Base-by-base conservation (phyloP, 2,888 invertebrate genomes). In the Clusia tigrina region DNA sequence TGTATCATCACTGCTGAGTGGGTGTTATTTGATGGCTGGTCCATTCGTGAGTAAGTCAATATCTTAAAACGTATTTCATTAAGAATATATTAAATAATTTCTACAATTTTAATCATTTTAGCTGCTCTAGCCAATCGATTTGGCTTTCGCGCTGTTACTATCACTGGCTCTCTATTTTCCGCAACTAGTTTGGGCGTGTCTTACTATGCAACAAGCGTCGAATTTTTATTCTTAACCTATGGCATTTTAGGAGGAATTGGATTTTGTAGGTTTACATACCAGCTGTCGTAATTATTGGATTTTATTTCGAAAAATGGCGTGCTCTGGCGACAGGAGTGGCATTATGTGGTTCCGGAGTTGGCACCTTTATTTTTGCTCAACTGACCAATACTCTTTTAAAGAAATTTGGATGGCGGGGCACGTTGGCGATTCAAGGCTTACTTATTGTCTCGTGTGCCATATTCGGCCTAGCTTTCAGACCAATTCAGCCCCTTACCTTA, bases 311-410 rank as follows among this genome's bases (percentile, higher is more conserved):
- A 84, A 91, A 91, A 58, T 95, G 94, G 90, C 88, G 98, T 59
- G 97, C 97, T 0, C 83, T 98, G 60, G 98, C 98, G 0, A 98
- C 97, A 0, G 98, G 98, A 2, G 89, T 98, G 59, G 95, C 97
- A 0, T 92, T 98, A 5, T 97, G 97, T 78, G 98, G 98, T 22
- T 96, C 97, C 0, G 98, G 98, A 10, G 93, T 96, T 17, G 97
- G 97, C n/a, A 93, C 93, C 9, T 94, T 96, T 78, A 84, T 93
- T 2, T 90, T 97, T 78, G 91, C 95, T 0, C 96, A 95, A 0
- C 82, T 96, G 3, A 90, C 88, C 58, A 85, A 85, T 20, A 71
- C 78, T 2, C 85, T 97, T 17, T 86, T 93, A 17, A 80, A 86
- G 0, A 70, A 78, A 0, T 86, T 86, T 54, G 91, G 90, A 10